Evolutionary conservation across 2,888 invertebrate species (phyloP).

Genomic region (Caradrina kadenii): DNA sequence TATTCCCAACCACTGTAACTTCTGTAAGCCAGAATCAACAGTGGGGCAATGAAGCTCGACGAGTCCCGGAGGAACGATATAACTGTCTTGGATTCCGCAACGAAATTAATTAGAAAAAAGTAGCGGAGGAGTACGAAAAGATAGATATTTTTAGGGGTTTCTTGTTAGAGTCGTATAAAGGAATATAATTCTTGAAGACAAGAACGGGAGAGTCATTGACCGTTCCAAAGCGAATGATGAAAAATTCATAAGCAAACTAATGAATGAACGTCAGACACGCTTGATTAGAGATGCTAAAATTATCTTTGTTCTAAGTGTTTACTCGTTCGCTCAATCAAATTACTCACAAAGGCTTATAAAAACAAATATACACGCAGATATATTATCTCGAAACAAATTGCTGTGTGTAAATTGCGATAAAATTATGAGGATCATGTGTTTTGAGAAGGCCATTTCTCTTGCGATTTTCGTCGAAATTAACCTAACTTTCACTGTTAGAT

Average conservation of each 20-base stretch:
- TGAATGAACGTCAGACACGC: slow-evolving; percentile 51
- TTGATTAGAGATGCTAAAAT: slow-evolving; percentile 51
- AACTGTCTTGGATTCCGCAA: too few species aligned
- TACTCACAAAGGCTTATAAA: slow-evolving; percentile 37
- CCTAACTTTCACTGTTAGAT: slow-evolving; percentile 60
- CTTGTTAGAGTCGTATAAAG: not conserved
- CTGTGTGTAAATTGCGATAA: slow-evolving; percentile 39
- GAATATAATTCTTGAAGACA: not conserved
- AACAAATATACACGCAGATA: slow-evolving; percentile 25
- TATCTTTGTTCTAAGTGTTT: slow-evolving; percentile 49
- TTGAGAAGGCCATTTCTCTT: slow-evolving; percentile 48
- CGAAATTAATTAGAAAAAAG: too few species aligned
- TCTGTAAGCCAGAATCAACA: too few species aligned
- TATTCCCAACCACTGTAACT: too few species aligned
- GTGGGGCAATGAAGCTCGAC: too few species aligned
- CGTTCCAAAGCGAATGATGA: slow-evolving; percentile 26
- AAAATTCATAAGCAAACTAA: slow-evolving; percentile 30
- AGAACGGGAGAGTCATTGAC: slow-evolving; percentile 37
- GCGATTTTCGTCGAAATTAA: slow-evolving; percentile 58
- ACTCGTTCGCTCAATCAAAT: slow-evolving; percentile 38
- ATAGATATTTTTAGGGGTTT: not conserved
- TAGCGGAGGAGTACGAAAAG: too few species aligned
- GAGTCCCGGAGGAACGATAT: too few species aligned
- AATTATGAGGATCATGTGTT: slow-evolving; percentile 39
- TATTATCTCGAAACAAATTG: slow-evolving; percentile 38